phyloP scores from a whole-genome alignment of 2,888 invertebrate species.

The Habrosyne pyritoides region DNA sequence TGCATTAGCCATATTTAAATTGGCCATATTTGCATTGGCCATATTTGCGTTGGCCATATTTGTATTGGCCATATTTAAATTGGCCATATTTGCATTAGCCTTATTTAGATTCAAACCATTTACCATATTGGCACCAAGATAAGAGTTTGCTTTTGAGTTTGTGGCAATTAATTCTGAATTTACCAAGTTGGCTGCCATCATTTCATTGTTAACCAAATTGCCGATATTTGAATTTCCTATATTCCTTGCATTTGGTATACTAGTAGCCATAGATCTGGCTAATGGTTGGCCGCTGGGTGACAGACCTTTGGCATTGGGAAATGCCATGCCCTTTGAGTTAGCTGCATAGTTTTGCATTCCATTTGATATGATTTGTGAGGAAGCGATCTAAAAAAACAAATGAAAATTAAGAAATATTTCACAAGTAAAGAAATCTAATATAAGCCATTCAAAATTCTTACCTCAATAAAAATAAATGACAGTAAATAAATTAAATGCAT shows the following conservation, averaged over 20 bases:
- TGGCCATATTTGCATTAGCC: slow-evolving; percentile 4
- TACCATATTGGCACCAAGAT: not conserved
- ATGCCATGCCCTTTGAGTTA: slow-evolving; percentile 6
- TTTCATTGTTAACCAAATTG: not conserved
- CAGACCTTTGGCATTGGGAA: slow-evolving; percentile 11
- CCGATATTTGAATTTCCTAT: not conserved
- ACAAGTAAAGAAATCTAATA: too few relatives aligned
- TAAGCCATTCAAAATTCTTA: slow-evolving; percentile 17
- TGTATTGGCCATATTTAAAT: not conserved
- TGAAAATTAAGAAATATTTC: not conserved
- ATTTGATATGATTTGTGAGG: slow-evolving; percentile 34
- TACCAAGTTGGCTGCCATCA: slow-evolving; percentile 13
- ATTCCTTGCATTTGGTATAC: not conserved
- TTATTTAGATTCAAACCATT: slow-evolving; percentile 12
- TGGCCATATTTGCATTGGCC: not conserved
- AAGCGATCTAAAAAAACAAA: slow-evolving; percentile 27
- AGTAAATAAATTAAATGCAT: slow-evolving; percentile 19
- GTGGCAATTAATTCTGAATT: not conserved
- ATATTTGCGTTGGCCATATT: not conserved
- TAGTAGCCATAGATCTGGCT: slow-evolving; percentile 6
- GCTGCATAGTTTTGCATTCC: slow-evolving; percentile 18
- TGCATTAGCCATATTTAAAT: not conserved
- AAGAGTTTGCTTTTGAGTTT: not conserved
- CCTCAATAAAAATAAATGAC: slow-evolving; percentile 15
- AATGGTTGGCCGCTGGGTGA: slow-evolving; percentile 4